Percentiles rank a stretch among this genome's conserved stretches.
phyloP scores from a whole-genome alignment of 2,113 vertebrate species.

The Sminthopsis crassicaudata region DNA sequence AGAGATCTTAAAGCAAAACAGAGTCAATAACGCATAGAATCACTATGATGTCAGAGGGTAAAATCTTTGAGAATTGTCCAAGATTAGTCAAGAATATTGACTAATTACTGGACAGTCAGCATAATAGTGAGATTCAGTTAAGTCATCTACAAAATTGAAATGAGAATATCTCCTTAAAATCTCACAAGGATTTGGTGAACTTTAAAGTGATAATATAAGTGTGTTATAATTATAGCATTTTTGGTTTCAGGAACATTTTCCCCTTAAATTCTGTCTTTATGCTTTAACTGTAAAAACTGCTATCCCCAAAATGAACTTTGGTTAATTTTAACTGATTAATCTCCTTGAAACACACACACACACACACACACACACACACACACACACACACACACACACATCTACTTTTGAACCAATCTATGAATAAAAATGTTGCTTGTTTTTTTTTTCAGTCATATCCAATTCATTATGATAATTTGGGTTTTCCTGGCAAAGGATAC shows the following conservation, averaged over 20 bases:
- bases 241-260: background rate
- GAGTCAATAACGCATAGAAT: slow-evolving; percentile 63
- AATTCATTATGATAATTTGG: background rate
- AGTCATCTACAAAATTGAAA: background rate
- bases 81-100: background rate
- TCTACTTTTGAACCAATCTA: background rate
- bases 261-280: background rate
- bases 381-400: background rate
- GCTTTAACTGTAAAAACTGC: background rate
- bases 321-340: background rate
- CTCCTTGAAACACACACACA: background rate
- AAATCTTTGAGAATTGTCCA: background rate
- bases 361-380: too few species aligned
- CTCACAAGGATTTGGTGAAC: background rate
- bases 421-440: background rate
- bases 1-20: slow-evolving; percentile 55
- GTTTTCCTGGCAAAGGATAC: background rate
- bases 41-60: slow-evolving; percentile 49
- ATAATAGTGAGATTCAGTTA: background rate
- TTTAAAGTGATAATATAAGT: background rate
- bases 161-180: background rate
- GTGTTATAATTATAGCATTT: background rate
- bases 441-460: background rate
- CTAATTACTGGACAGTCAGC: background rate
- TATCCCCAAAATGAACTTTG: background rate